Percentiles rank a stretch among this genome's conserved stretches.
Conservation (phyloP, 2,113 vertebrate genomes). For the Boulengeromyrus knoepffleri region DNA sequence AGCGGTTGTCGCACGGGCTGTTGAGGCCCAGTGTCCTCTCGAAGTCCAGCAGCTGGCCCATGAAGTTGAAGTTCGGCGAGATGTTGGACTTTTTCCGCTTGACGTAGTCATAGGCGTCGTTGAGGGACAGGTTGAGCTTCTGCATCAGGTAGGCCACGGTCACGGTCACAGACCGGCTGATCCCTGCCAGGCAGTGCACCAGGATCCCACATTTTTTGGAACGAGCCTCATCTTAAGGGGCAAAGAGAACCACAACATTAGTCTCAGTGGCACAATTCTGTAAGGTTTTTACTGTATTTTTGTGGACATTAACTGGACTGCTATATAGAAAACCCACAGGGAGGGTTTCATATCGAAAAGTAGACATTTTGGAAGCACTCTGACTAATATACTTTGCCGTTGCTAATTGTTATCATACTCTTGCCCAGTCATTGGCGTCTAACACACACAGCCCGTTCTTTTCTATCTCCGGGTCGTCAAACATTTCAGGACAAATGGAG, state of each 20-base stretch:
- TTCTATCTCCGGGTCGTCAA: neutral
- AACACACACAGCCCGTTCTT: neutral
- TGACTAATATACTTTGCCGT: neutral
- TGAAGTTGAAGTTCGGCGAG: slow-evolving; percentile 99
- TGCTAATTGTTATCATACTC: neutral
- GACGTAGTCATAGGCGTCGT: slow-evolving; percentile 96
- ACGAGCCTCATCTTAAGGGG: slow-evolving; percentile 84
- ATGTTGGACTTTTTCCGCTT: slow-evolving; percentile 99
- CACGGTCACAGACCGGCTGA: slow-evolving; percentile 95
- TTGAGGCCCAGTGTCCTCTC: slow-evolving; percentile 94
- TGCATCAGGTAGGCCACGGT: slow-evolving; percentile 99
- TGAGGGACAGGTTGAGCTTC: slow-evolving; percentile 97
- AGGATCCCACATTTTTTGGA: slow-evolving; percentile 96
- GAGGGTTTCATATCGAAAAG: neutral
- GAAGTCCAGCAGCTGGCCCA: slow-evolving; percentile 98
- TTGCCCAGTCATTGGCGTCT: neutral
- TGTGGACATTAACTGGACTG: neutral
- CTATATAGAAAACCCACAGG: neutral
- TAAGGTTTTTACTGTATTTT: neutral
- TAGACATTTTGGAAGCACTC: neutral
- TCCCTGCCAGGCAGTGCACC: slow-evolving; percentile 95
- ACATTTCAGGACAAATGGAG: neutral
- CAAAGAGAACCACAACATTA: slow-evolving; percentile 9
- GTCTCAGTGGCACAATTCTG: neutral
- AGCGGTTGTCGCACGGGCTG: slow-evolving; percentile 89